Evolutionary conservation across 1,140 invertebrate genomes (phyloP).

Genomic region (Bathynomus jamesi): DNA sequence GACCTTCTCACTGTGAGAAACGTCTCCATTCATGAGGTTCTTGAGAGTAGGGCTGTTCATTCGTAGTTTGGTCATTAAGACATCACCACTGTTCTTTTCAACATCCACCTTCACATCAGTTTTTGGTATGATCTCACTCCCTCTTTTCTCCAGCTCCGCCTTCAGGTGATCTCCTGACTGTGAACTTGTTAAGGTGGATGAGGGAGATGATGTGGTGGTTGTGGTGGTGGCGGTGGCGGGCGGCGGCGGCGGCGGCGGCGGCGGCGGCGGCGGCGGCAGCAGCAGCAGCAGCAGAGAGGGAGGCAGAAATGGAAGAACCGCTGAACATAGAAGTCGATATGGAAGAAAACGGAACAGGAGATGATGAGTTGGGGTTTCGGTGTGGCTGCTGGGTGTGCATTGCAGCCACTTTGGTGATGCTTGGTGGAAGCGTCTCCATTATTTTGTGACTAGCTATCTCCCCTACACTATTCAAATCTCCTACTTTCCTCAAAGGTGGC

Average conservation of each 20-base stretch:
- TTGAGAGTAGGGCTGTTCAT: conserved; percentile 5
- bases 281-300: background rate
- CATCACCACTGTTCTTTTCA: conserved; percentile 12
- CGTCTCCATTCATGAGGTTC: conserved; percentile 28
- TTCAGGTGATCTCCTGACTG: conserved; percentile 18
- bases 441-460: conserved; percentile 38
- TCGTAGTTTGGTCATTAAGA: conserved; percentile 1
- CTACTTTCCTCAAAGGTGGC: conserved; percentile 28
- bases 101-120: conserved; percentile 19
- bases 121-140: conserved; percentile 18
- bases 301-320: background rate
- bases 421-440: conserved; percentile 33
- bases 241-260: background rate
- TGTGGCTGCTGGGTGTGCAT: conserved; percentile 37
- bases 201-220: background rate
- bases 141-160: conserved; percentile 24
- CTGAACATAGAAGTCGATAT: background rate
- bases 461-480: conserved; percentile 35
- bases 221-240: background rate
- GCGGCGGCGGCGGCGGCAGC: background rate
- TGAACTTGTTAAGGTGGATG: background rate
- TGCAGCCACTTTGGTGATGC: conserved; percentile 36
- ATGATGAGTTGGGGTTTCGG: conserved; percentile 34
- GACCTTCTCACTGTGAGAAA: conserved; percentile 26
- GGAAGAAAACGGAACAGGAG: background rate